phyloP scores from a whole-genome alignment of 2,113 vertebrate species.

The Atractosteus spatula region DNA sequence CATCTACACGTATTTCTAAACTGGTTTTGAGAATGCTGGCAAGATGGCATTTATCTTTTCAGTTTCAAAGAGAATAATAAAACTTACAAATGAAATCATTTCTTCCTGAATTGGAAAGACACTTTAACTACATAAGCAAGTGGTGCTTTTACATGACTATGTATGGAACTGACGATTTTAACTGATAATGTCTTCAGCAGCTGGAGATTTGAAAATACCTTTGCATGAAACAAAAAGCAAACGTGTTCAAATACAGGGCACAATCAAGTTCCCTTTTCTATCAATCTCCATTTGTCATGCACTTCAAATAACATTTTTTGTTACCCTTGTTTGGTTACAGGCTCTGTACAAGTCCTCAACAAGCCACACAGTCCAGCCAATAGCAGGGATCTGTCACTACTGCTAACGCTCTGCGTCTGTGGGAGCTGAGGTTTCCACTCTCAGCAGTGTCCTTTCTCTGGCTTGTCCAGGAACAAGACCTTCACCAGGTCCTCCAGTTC shows the following conservation, averaged over 20 bases:
- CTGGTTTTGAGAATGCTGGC: no score
- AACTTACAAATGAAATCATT: no score
- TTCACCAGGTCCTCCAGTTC: conserved; percentile 78
- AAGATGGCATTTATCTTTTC: no score
- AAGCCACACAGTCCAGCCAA: not conserved
- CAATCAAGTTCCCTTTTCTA: not conserved
- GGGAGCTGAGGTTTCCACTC: conserved; percentile 10
- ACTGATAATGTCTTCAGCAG: no score
- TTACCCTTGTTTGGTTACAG: not conserved
- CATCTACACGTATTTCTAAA: no score
- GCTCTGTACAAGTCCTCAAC: not conserved
- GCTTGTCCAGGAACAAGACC: conserved; percentile 73
- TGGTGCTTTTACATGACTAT: no score
- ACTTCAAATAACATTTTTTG: not conserved
- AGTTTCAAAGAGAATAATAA: no score
- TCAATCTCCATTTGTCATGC: not conserved
- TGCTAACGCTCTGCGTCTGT: no score
- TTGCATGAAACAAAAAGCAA: not conserved
- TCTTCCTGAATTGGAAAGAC: no score
- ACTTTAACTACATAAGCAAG: no score
- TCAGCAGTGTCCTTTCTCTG: conserved; percentile 75
- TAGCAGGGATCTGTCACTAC: not conserved
- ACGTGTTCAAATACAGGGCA: not conserved
- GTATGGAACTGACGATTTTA: no score
- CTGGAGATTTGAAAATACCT: not conserved